Conservation (phyloP, 2,113 vertebrate genomes). For the Gnathonemus echidnorhynchus region DNA sequence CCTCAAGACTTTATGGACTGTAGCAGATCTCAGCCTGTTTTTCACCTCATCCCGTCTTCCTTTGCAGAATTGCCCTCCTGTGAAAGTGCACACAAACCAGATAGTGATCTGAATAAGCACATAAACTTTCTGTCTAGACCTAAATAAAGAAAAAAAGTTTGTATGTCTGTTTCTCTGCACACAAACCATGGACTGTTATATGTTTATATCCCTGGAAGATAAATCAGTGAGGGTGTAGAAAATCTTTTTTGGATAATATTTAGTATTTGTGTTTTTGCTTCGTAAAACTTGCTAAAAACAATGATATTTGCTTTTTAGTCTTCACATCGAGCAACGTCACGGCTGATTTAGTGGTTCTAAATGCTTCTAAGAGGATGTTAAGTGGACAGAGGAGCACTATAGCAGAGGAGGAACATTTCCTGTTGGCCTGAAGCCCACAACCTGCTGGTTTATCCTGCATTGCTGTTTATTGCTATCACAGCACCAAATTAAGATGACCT, state of each 20-base stretch:
- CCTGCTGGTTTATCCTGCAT: background rate
- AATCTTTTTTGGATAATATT: background rate
- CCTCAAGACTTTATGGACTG: background rate
- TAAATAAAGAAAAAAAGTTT: background rate
- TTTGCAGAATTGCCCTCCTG: background rate
- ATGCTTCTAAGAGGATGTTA: background rate
- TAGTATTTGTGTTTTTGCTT: background rate
- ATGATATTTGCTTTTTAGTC: background rate
- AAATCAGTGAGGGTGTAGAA: background rate
- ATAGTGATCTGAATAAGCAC: background rate
- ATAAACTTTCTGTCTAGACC: background rate
- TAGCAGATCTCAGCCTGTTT: background rate
- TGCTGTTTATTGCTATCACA: background rate
- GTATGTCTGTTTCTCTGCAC: background rate
- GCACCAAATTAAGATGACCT: background rate
- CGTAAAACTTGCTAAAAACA: background rate
- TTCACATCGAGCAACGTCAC: too few species aligned
- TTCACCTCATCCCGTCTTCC: background rate
- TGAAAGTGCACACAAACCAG: background rate
- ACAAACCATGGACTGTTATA: background rate
- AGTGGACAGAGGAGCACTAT: background rate
- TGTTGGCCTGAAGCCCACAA: background rate
- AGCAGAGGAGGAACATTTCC: background rate
- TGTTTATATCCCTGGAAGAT: background rate
- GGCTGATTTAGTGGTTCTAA: background rate